Evolutionary conservation across 1,140 invertebrate species (phyloP).

Genomic region (Pachyrhynchus sulphureomaculatus): DNA sequence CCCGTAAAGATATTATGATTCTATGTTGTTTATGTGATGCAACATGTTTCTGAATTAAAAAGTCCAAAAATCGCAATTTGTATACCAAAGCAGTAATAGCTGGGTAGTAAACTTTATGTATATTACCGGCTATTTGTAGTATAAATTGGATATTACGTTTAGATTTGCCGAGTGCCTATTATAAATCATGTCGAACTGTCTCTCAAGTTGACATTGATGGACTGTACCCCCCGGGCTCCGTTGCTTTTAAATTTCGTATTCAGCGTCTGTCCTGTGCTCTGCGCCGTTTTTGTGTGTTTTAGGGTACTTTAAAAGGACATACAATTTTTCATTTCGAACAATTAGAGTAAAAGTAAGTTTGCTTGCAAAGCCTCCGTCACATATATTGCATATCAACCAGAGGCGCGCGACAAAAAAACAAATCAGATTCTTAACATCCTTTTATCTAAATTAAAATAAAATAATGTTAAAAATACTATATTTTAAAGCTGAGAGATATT

Average conservation of each 20-base stretch:
- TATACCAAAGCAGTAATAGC: slow-evolving; percentile 2
- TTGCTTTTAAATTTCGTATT: slow-evolving; percentile 32
- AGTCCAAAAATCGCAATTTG: slow-evolving; percentile 8
- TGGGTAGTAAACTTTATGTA: slow-evolving; percentile 27
- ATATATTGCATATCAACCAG: slow-evolving; percentile 1
- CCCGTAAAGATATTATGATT: too few species aligned
- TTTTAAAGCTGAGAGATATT: too few species aligned
- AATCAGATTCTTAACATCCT: too few species aligned
- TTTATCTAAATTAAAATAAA: too few species aligned
- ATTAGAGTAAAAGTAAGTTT: slow-evolving; percentile 35
- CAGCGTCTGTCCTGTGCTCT: slow-evolving; percentile 28
- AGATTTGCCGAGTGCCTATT: slow-evolving; percentile 27
- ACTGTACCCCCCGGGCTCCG: slow-evolving; percentile 18
- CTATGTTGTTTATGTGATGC: too few species aligned
- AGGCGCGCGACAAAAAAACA: too few species aligned
- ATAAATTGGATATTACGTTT: slow-evolving; percentile 37
- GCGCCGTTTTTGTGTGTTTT: slow-evolving; percentile 25
- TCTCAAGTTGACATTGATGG: slow-evolving; percentile 33
- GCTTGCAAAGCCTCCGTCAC: slow-evolving; percentile 21
- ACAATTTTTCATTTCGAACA: slow-evolving; percentile 33
- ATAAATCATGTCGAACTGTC: slow-evolving; percentile 35
- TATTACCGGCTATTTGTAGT: slow-evolving; percentile 33
- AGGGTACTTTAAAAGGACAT: slow-evolving; percentile 18
- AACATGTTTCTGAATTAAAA: slow-evolving; percentile 2
- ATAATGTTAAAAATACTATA: too few species aligned